Evolutionary conservation across 2,797 vertebrate species (phyloP).

Genomic region (Chelmon rostratus): DNA sequence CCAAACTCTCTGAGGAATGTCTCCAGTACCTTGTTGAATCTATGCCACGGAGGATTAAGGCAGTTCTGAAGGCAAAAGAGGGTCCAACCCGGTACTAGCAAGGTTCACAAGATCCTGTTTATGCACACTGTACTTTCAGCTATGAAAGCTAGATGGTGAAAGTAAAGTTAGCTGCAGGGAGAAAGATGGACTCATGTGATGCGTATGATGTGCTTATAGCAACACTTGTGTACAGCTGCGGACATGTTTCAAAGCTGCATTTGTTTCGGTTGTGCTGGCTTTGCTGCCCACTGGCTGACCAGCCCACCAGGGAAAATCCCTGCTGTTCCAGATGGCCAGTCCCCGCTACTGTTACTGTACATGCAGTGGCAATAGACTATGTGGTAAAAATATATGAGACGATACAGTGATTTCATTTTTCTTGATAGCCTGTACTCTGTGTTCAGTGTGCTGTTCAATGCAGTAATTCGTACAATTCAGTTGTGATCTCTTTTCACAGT

Average conservation of each 20-base stretch:
- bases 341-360: not conserved
- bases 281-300: slow-evolving; percentile 7
- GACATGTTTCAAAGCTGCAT: not conserved
- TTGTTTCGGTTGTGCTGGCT: slow-evolving; percentile 2
- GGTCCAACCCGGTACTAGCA: too few relatives aligned
- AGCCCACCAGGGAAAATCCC: slow-evolving; percentile 11
- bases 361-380: not conserved
- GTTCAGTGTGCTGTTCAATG: not conserved
- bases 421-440: not conserved
- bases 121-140: not conserved
- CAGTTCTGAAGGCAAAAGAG: too few relatives aligned
- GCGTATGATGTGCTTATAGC: slow-evolving; percentile 15
- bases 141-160: not conserved
- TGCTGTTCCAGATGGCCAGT: slow-evolving; percentile 22
- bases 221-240: not conserved
- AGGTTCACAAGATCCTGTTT: not conserved
- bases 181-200: not conserved
- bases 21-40: too few relatives aligned
- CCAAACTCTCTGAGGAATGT: slow-evolving; percentile 19
- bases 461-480: not conserved
- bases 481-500: slow-evolving; percentile 24
- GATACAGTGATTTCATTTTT: not conserved
- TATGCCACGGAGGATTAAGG: too few relatives aligned
- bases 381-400: slow-evolving; percentile 8
- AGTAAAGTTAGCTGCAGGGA: not conserved